Percentiles rank a stretch among this genome's conserved stretches.
These are phyloP conservation scores for Acheta domesticus DNA, from an alignment of 2,888 invertebrate species.

Conservation along the genomic window DNA sequence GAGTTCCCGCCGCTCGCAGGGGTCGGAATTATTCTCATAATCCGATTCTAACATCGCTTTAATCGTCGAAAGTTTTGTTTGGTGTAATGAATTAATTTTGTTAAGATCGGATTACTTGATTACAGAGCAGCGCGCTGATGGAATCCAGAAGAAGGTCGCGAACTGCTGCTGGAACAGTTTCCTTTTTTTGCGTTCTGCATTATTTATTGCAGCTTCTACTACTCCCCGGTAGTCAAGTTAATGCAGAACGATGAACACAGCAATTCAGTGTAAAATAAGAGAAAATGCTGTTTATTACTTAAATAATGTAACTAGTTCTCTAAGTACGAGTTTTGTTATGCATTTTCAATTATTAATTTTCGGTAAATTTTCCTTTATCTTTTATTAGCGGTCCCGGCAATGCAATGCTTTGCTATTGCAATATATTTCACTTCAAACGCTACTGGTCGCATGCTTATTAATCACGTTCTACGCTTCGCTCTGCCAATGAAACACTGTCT, in stretches of 20 bases:
- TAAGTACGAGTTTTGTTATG: not conserved
- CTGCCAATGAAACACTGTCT: too few relatives aligned
- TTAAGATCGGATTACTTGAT: constrained; percentile 18
- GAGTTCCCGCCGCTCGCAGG: too few relatives aligned
- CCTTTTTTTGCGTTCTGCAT: not conserved
- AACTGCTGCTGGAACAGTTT: not conserved
- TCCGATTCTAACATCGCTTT: constrained; percentile 18
- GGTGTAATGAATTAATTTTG: constrained; percentile 3
- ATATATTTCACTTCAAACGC: too few relatives aligned
- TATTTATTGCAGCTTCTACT: not conserved
- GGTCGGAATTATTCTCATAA: not conserved
- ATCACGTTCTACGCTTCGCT: too few relatives aligned
- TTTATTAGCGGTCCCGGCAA: too few relatives aligned
- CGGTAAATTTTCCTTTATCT: too few relatives aligned
- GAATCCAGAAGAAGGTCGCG: not conserved
- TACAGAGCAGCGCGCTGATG: not conserved
- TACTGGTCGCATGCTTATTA: too few relatives aligned
- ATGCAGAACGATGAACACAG: too few relatives aligned
- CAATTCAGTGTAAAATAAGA: too few relatives aligned
- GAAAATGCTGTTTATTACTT: not conserved
- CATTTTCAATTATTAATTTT: too few relatives aligned
- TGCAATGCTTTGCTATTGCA: too few relatives aligned
- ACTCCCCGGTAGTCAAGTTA: too few relatives aligned
- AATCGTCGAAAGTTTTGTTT: constrained; percentile 18
- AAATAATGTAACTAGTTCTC: not conserved